phyloP scores from a whole-genome alignment of 2,113 vertebrate genomes.

The Carlito syrichta region DNA sequence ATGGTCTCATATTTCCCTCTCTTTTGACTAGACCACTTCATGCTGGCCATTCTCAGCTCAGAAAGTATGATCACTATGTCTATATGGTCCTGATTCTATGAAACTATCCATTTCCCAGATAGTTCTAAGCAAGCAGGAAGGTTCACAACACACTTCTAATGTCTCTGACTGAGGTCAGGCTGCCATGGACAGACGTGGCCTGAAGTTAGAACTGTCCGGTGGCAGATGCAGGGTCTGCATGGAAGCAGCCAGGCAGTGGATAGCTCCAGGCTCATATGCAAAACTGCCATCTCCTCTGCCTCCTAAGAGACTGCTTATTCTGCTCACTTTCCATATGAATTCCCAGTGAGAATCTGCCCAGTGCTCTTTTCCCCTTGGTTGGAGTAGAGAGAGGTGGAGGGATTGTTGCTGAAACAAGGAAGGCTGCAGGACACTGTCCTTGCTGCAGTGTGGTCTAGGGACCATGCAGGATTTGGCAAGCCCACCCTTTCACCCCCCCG shows the following conservation, averaged over 20 bases:
- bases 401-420: neutral
- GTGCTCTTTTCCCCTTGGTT: neutral
- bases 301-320: neutral
- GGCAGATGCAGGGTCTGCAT: neutral
- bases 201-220: neutral
- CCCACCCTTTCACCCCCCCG: neutral
- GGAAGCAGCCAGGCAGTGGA: neutral
- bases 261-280: neutral
- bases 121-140: neutral
- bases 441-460: fast-evolving
- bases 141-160: fast-evolving
- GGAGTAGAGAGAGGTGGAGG: neutral
- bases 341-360: neutral
- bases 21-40: neutral
- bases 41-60: neutral
- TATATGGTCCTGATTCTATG: neutral
- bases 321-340: neutral
- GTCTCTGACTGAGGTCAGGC: neutral
- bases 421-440: neutral
- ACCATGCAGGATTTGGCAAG: neutral
- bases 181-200: neutral
- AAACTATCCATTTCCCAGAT: neutral
- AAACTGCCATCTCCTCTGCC: neutral
- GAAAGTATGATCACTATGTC: neutral
- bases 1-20: neutral